These are phyloP conservation scores for Spodoptera frugiperda DNA, from an alignment of 1,140 invertebrate species.

Conservation along the genomic window DNA sequence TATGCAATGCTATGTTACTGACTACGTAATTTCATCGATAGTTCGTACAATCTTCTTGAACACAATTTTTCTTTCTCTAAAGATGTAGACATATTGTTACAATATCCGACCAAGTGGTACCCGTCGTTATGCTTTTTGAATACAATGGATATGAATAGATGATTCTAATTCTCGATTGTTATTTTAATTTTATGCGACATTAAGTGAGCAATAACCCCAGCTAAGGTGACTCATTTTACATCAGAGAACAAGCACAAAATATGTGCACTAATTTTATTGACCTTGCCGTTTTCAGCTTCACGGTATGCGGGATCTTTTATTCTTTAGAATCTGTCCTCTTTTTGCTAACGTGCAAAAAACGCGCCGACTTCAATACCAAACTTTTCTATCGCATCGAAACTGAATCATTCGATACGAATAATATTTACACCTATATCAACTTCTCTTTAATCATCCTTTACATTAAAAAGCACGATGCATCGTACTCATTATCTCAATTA, in stretches of 20 bases:
- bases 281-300: constrained; percentile 49
- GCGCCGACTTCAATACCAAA: no score
- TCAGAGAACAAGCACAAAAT: constrained; percentile 37
- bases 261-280: constrained; percentile 55
- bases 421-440: no score
- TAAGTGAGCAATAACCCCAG: constrained; percentile 46
- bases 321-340: constrained; percentile 11
- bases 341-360: constrained; percentile 12
- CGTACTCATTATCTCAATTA: no score
- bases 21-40: background rate
- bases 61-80: no score
- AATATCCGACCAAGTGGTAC: constrained; percentile 10
- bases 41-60: background rate
- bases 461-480: no score
- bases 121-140: constrained; percentile 23
- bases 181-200: constrained; percentile 44
- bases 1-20: background rate
- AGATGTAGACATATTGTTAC: background rate
- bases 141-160: constrained; percentile 32
- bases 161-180: constrained; percentile 28
- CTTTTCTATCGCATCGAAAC: no score
- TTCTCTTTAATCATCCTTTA: no score
- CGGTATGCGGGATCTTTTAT: constrained; percentile 9
- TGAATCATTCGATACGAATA: no score
- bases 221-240: constrained; percentile 45